Base-by-base conservation (phyloP, 2,797 vertebrate species). In the Miichthys miiuy region DNA sequence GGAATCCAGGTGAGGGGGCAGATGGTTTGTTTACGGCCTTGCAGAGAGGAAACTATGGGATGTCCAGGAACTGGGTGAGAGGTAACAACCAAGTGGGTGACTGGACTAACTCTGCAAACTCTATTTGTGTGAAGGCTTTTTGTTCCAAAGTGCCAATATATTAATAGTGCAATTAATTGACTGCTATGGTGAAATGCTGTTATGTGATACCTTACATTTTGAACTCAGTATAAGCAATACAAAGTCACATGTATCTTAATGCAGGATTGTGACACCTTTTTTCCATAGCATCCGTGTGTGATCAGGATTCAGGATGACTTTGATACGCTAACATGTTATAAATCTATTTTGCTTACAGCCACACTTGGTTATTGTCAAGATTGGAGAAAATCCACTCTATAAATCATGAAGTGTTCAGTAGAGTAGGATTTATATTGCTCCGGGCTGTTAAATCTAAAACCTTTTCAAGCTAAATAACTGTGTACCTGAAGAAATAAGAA, bases 1-100 rank as follows among this genome's bases (percentile, higher is more conserved):
- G 25, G 63, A 75, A 81, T 77, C 46, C 81, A 85, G 83, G 80
- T 79, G 72, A 85, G 60, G 46, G 85, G 64, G 75, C 66, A 88
- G 14, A 62, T 16, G 20, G 25, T 66, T 75, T 82, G 72, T 83
- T 79, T 61, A 17, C 20, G 25, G 44, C 60, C 44, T 38, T 60
- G 55, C 46, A 38, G 56, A 67, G 38, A 13, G 72, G 74, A 77
- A 72, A 69, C 41, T 34, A 46, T 68, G 21, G 63, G 64, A 71
- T 12, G 8, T 54, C 46, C 44, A 71, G 64, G 2, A 56, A 78
- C 52, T 85, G 80, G 78, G 76, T 86, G 72, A 86, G 46, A 63
- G 86, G 80, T 82, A 46, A 69, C 46, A 41, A 62, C 57, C 38
- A 68, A 74, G 50, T 25, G 11, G 54, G 30, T 47, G 38, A 71